phyloP scores from a whole-genome alignment of 2,797 vertebrate genomes.

The Cephalopachus bancanus region DNA sequence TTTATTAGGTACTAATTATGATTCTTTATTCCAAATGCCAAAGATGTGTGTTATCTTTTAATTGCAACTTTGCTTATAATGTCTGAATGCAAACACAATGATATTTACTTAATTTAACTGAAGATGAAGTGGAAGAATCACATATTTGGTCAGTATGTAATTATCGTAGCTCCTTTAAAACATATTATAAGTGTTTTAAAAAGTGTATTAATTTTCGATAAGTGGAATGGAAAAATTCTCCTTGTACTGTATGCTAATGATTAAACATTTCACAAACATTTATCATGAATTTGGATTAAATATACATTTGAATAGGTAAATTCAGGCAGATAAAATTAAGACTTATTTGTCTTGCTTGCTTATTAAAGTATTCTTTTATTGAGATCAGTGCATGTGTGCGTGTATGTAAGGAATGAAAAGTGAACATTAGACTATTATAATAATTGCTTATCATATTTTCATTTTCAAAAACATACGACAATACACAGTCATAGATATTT shows the following conservation, averaged over 20 bases:
- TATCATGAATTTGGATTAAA: constrained; percentile 62
- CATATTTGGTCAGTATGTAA: constrained; percentile 18
- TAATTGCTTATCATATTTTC: neutral
- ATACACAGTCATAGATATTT: neutral
- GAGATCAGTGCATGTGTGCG: neutral
- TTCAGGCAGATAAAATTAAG: neutral
- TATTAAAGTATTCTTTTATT: neutral
- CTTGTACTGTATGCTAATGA: neutral
- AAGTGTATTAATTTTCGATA: constrained; percentile 20
- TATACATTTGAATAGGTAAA: neutral
- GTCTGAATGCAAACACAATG: neutral
- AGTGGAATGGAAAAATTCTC: neutral
- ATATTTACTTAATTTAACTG: constrained; percentile 38
- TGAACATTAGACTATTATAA: neutral
- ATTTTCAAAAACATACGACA: neutral
- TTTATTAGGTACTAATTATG: constrained; percentile 51
- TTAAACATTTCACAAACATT: constrained; percentile 57
- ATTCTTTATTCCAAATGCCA: constrained; percentile 39
- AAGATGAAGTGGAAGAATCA: neutral
- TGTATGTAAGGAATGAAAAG: neutral
- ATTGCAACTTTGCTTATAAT: constrained; percentile 59
- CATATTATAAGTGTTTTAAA: neutral
- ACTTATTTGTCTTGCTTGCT: neutral
- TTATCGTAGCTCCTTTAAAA: neutral
- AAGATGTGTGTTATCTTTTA: neutral